Conservation (phyloP, 2,888 invertebrate genomes). For the Machimus atricapillus region DNA sequence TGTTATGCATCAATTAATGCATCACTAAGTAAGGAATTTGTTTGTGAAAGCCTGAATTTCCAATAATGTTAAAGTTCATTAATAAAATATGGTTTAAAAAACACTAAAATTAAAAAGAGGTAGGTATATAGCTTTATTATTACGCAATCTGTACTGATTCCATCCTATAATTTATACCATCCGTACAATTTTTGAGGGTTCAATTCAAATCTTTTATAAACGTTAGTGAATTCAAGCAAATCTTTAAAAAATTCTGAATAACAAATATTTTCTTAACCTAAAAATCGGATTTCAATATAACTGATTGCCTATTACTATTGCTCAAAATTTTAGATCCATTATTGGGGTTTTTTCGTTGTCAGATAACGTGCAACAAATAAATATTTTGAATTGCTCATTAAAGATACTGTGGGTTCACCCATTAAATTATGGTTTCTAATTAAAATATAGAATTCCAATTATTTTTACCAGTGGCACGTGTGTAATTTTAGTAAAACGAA, state of each 20-base stretch:
- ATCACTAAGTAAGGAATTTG: background rate
- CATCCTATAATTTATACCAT: too few species aligned
- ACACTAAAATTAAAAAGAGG: background rate
- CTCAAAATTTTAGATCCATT: background rate
- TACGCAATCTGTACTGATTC: too few species aligned
- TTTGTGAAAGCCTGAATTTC: background rate
- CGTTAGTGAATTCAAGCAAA: background rate
- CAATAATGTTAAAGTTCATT: background rate
- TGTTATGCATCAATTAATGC: background rate
- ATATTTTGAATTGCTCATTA: background rate
- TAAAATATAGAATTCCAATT: background rate
- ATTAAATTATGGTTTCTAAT: background rate
- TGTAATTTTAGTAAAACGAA: background rate
- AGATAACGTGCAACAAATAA: background rate
- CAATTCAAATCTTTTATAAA: background rate
- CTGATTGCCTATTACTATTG: too few species aligned
- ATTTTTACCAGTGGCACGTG: background rate
- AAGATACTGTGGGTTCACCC: background rate
- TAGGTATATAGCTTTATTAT: background rate
- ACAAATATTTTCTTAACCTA: background rate
- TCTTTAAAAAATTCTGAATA: background rate
- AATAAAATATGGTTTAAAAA: background rate
- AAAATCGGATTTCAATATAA: too few species aligned
- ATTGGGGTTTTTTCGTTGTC: background rate
- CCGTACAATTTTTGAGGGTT: background rate